Conservation (phyloP, 1,140 invertebrate species). For the Orussus abietinus region DNA sequence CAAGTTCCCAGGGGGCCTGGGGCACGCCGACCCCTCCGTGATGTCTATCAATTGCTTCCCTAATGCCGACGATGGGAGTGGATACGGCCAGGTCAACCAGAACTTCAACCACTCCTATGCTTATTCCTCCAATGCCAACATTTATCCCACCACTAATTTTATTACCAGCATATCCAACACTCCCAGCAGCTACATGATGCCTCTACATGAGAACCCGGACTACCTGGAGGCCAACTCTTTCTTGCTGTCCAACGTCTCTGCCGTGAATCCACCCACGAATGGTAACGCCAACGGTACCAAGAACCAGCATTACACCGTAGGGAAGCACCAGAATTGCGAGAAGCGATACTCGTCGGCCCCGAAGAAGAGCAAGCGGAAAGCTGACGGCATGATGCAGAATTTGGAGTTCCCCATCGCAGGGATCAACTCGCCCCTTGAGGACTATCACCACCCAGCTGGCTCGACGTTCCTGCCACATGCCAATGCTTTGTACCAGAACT, state of each 20-base stretch:
- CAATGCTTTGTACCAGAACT: conserved; percentile 47
- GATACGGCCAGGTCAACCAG: conserved; percentile 49
- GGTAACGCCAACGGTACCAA: conserved; percentile 22
- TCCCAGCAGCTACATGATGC: conserved; percentile 50
- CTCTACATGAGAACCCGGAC: conserved; percentile 46
- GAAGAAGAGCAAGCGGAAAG: conserved; percentile 47
- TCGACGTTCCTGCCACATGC: conserved; percentile 34
- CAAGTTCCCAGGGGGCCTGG: conserved; percentile 39
- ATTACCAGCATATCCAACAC: conserved; percentile 49
- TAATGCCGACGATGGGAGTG: conserved; percentile 38
- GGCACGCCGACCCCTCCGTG: conserved; percentile 34
- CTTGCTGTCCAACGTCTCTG: conserved; percentile 37
- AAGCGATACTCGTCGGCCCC: conserved; percentile 36
- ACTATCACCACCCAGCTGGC: conserved; percentile 41
- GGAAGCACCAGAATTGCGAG: conserved; percentile 31
- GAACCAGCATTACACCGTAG: conserved; percentile 31
- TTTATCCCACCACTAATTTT: conserved; percentile 48
- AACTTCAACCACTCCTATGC: conserved; percentile 50
- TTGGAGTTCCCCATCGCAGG: conserved; percentile 43
- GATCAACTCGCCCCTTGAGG: conserved; percentile 42
- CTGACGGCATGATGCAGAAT: conserved; percentile 36
- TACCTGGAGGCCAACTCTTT: conserved; percentile 47
- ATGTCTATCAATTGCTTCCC: conserved; percentile 51
- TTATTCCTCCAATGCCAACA: conserved; percentile 49
- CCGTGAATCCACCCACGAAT: conserved; percentile 20